Evolutionary conservation across 2,113 vertebrate genomes (phyloP), one percentile per base, ranked within the genome.

Genomic region (Fregata magnificens): DNA sequence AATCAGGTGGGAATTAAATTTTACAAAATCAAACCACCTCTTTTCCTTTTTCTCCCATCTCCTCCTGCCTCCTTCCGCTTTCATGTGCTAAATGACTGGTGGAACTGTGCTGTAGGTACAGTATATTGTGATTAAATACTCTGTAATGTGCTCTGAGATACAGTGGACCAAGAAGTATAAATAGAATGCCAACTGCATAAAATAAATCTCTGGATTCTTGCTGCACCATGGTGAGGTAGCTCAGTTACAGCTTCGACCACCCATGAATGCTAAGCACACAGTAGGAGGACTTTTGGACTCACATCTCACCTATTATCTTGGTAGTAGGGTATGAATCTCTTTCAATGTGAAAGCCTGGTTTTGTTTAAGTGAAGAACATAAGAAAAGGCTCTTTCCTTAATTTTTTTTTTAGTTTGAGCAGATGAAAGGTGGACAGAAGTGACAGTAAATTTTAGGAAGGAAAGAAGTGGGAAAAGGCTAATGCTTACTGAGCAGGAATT

Each of bases 141-240:
- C 79, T 73, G 38, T 61, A 95, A 92, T 36, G 59, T 0, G 1
- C 44, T 74, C 72, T 50, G 81, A 97, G 93, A 93, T 93, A 94
- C 31, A 82, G 70, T 65, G 50, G 82, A 95, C 80, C 72, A 92
- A 85, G 82, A 95, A 72, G 82, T 36, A 88, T 95, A 94, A 94
- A 89, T 91, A 95, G 94, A 92, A 94, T 96, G 96, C 90, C 86
- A 90, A 58, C 94, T 94, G 94, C 77, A 71, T 94, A 91, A 95
- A 96, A 96, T 93, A 95, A 95, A 97, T 95, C 88, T 91, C 81
- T 91, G 78, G 91, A 94, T 97, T 96, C 96, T 96, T 96, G 90
- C 61, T 93, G 74, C 83, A 58, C 91, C 88, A 79, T 82, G 58
- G 88, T 61, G 88, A 98, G 62, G 95, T 90, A 92, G 69, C 91